Evolutionary conservation across 1,140 invertebrate species (phyloP).

Genomic region (Nymphalis io): DNA sequence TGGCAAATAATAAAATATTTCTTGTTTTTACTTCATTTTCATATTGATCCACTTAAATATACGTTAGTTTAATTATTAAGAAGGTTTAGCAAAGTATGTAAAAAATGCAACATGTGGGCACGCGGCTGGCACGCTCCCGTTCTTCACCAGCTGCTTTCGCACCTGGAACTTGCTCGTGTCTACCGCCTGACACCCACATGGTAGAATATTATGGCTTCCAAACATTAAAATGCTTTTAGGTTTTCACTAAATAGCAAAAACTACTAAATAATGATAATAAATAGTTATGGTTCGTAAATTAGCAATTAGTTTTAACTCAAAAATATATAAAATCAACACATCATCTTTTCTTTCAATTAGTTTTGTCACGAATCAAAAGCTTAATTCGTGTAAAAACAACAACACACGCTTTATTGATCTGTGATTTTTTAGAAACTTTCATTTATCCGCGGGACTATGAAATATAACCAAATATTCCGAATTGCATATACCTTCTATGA

Average conservation of each 20-base stretch:
- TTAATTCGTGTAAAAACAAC: too few species aligned
- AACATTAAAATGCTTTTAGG: background rate
- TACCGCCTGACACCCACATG: slow-evolving; percentile 47
- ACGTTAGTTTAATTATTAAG: background rate
- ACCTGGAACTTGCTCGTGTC: slow-evolving; percentile 54
- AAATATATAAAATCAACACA: background rate
- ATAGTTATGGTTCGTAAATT: too few species aligned
- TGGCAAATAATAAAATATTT: too few species aligned
- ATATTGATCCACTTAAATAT: background rate
- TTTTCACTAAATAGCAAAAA: background rate
- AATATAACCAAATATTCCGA: too few species aligned
- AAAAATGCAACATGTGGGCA: slow-evolving; percentile 41
- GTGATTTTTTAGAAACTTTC: too few species aligned
- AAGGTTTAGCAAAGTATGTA: slow-evolving; percentile 15
- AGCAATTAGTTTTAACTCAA: too few species aligned
- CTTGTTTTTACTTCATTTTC: background rate
- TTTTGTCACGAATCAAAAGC: background rate
- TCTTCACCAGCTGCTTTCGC: slow-evolving; percentile 56
- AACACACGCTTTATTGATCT: too few species aligned
- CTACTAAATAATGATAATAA: too few species aligned
- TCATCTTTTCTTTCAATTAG: background rate
- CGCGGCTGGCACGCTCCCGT: slow-evolving; percentile 53
- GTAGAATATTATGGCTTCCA: slow-evolving; percentile 53
- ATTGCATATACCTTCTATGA: too few species aligned
- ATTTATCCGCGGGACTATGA: too few species aligned